Conservation (phyloP, 2,888 invertebrate species). For the Cephalotes varians region DNA sequence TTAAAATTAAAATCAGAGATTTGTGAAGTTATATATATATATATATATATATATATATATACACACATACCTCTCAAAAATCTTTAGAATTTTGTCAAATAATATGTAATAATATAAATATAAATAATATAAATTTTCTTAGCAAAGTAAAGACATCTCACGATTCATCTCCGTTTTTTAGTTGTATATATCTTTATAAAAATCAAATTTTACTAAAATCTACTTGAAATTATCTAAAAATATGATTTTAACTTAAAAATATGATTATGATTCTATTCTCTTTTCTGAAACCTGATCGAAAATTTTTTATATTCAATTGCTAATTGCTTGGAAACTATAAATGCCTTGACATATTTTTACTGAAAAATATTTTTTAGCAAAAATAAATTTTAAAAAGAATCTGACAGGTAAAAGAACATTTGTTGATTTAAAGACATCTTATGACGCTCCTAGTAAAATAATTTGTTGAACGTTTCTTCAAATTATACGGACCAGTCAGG, state of each 20-base stretch:
- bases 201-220: constrained; percentile 9
- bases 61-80: no score
- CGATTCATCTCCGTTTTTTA: background rate
- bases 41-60: no score
- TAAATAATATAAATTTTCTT: no score
- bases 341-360: background rate
- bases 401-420: background rate
- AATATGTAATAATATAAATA: background rate
- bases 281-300: background rate
- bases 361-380: background rate
- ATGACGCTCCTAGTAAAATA: background rate
- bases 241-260: background rate
- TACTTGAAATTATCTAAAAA: background rate
- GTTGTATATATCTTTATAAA: background rate
- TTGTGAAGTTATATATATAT: background rate
- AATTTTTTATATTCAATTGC: background rate
- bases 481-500: background rate
- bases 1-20: constrained; percentile 14
- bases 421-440: background rate
- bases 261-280: background rate
- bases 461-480: background rate
- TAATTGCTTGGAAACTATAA: background rate
- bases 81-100: background rate
- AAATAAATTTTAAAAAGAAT: background rate
- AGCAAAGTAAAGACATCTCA: background rate